Conservation (phyloP, 1,140 invertebrate genomes). For the Nomia melanderi region DNA sequence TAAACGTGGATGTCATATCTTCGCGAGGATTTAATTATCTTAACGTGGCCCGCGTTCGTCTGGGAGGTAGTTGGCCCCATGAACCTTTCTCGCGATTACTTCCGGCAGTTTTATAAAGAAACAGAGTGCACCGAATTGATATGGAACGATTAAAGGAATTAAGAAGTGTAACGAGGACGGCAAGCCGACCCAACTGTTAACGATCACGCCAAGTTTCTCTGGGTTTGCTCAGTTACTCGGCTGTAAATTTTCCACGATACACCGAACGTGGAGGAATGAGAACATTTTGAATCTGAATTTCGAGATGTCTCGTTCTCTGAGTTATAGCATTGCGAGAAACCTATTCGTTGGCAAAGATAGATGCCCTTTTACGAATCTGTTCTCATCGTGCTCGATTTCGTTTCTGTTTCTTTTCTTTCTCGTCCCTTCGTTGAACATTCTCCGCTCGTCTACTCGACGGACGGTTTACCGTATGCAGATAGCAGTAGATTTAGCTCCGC, state of each 20-base stretch:
- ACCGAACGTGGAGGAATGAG: not conserved
- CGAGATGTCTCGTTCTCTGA: slow-evolving; percentile 56
- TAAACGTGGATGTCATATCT: not conserved
- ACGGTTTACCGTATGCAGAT: not conserved
- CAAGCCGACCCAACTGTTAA: not conserved
- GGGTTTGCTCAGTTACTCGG: not conserved
- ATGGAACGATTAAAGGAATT: too few species aligned
- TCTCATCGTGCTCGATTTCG: not conserved
- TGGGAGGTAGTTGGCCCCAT: not conserved
- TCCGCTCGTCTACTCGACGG: not conserved
- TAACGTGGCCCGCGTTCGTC: not conserved
- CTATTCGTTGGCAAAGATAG: slow-evolving; percentile 55
- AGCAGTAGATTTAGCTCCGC: too few species aligned
- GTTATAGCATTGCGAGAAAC: slow-evolving; percentile 68
- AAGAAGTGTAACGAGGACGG: not conserved
- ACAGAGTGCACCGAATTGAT: too few species aligned
- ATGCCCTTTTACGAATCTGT: slow-evolving; percentile 29
- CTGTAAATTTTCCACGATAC: slow-evolving; percentile 12
- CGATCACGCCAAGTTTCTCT: not conserved
- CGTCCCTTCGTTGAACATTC: not conserved
- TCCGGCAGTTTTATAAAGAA: too few species aligned
- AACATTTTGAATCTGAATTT: slow-evolving; percentile 27
- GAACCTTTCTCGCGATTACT: too few species aligned
- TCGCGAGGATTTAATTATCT: not conserved
- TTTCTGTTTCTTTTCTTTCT: too few species aligned